Evolutionary conservation across 2,797 vertebrate species (phyloP).

Genomic region (Loriculus beryllinus): DNA sequence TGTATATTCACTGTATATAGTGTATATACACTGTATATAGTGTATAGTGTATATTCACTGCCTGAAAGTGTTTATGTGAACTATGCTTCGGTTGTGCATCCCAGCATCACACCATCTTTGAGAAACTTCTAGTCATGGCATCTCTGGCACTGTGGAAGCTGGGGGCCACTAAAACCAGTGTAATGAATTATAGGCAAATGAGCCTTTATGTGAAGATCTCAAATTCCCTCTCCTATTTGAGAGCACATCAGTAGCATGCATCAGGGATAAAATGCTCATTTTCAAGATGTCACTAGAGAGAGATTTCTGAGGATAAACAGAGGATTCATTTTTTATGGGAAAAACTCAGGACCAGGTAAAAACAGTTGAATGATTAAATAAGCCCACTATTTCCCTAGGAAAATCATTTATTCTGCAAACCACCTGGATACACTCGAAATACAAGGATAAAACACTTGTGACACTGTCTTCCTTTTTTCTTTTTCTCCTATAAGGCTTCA

Average conservation of each 20-base stretch:
- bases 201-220: background rate
- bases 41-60: rapidly evolving
- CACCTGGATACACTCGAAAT: background rate
- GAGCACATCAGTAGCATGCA: background rate
- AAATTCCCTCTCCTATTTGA: background rate
- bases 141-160: background rate
- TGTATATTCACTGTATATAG: too few species aligned
- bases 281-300: background rate
- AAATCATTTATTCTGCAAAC: background rate
- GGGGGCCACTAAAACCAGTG: background rate
- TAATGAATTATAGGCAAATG: background rate
- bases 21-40: too few species aligned
- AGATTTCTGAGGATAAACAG: background rate
- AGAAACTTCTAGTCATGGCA: background rate
- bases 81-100: background rate
- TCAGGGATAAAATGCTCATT: background rate
- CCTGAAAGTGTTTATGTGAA: background rate
- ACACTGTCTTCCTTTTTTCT: background rate
- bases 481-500: background rate
- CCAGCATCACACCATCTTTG: rapidly evolving
- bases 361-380: background rate
- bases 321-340: background rate
- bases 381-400: background rate
- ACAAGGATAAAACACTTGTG: background rate
- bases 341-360: background rate